Conservation (phyloP, 2,113 vertebrate genomes). For the Crotalus viridis region DNA sequence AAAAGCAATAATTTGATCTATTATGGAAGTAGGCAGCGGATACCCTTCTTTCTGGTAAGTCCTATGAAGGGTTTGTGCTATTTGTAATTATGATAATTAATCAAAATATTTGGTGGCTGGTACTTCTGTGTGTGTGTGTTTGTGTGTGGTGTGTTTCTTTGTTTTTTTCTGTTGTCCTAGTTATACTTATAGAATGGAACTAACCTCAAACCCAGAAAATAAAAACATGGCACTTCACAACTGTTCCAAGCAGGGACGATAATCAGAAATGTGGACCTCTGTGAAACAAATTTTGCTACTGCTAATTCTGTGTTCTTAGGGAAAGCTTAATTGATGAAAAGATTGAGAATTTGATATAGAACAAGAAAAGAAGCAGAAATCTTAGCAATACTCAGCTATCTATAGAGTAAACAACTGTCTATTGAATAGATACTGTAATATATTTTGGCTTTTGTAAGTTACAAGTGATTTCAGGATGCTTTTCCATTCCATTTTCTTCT, state of each 20-base stretch:
- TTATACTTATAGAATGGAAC: not conserved
- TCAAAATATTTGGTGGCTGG: not conserved
- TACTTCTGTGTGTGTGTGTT: not conserved
- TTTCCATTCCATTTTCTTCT: not conserved
- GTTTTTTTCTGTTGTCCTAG: not conserved
- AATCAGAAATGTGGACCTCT: not conserved
- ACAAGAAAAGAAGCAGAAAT: slow-evolving; percentile 1
- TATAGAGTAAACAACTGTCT: not conserved
- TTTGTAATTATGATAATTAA: not conserved
- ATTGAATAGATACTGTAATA: slow-evolving; percentile 1
- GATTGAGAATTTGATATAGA: not conserved
- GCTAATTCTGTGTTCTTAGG: not conserved
- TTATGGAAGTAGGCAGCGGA: not conserved
- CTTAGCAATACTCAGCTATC: not conserved
- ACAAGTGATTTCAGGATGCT: slow-evolving; percentile 11
- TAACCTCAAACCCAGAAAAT: not conserved
- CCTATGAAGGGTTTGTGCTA: not conserved
- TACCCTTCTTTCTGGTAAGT: not conserved
- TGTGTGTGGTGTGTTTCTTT: not conserved
- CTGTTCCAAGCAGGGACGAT: not conserved
- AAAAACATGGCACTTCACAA: not conserved
- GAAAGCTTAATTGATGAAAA: not conserved
- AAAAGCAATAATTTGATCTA: not conserved
- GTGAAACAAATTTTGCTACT: not conserved
- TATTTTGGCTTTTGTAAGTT: slow-evolving; percentile 44